Base-by-base conservation (phyloP, 1,140 invertebrate genomes). In the Listronotus oregonensis region DNA sequence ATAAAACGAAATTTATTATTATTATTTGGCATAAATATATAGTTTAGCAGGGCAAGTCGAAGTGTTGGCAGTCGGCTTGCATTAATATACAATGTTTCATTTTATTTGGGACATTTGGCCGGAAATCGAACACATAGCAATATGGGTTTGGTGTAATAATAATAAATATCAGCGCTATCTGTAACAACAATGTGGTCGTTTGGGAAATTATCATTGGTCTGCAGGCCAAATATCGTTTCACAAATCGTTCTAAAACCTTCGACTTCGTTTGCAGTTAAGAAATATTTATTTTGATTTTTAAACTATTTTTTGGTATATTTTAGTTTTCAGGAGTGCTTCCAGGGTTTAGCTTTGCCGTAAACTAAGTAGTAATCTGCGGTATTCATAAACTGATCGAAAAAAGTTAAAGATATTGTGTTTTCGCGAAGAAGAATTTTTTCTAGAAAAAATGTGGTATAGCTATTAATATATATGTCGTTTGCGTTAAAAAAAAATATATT, bases 131-230 rank as follows among this genome's bases (percentile, higher is more conserved):
- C 37, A 17, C 32, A 47, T 47, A 43, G 40, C 65, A 67, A 67
- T 67, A 60, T 67, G 65, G 65, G 32, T 46, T 47, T 49, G 12
- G 51, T 55, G 61, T 52, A 60, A 66, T 61, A 56, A 67, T 67
- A 67, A 61, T 67, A 67, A 61, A 61, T 67, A 61, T 39, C 50
- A 39, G 49, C 37, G 65, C 43, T 55, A 67, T 67, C 57, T 67
- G 51, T 47, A 60, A 54, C 37, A 58, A 43, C 57, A 54, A 46
- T 54, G 57, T 40, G 58, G 57, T 67, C 65, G 57, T 61, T 56
- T 49, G 42, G 34, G 51, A 61, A 67, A 67, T 61, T 61, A 67
- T 61, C 65, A 61, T 47, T 39, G 60, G 32, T 63, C 14, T 46
- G 47, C 50, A 18, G 42, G 39, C 49, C 60, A 52, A 55, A 63